Evolutionary conservation across 2,888 invertebrate species (phyloP).

Genomic region (Sussaba pulchella): DNA sequence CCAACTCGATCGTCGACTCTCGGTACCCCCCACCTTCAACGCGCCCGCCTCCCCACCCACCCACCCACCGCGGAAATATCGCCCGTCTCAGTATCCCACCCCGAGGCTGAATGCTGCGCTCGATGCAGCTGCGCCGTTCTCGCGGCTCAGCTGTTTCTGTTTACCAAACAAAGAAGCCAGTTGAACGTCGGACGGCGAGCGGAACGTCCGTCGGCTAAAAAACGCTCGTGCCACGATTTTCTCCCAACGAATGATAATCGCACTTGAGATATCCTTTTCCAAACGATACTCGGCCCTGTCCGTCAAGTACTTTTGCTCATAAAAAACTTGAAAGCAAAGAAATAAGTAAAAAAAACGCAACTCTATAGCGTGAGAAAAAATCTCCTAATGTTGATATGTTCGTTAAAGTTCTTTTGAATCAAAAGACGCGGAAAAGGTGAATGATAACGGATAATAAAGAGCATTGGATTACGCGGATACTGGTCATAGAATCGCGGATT

Average conservation of each 20-base stretch:
- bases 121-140: constrained; percentile 55
- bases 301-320: neutral
- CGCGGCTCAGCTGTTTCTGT: constrained; percentile 83
- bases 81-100: too few relatives aligned
- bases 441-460: neutral
- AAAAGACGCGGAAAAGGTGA: neutral
- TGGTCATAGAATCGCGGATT: neutral
- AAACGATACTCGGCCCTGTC: neutral
- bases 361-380: too few relatives aligned
- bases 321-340: too few relatives aligned
- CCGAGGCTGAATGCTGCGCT: constrained; percentile 11
- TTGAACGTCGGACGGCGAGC: constrained; percentile 76
- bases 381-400: neutral
- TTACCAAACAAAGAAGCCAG: constrained; percentile 83
- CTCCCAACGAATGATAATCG: neutral
- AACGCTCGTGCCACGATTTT: constrained; percentile 37
- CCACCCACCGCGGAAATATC: too few relatives aligned
- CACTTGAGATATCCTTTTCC: neutral
- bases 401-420: neutral
- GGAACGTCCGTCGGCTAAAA: constrained; percentile 69
- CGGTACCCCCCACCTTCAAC: constrained; percentile 40
- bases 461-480: neutral
- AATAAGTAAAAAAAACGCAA: neutral
- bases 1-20: constrained; percentile 20
- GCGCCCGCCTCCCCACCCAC: constrained; percentile 56